Conservation (phyloP, 1,140 invertebrate genomes). For the Semibalanus balanoides region DNA sequence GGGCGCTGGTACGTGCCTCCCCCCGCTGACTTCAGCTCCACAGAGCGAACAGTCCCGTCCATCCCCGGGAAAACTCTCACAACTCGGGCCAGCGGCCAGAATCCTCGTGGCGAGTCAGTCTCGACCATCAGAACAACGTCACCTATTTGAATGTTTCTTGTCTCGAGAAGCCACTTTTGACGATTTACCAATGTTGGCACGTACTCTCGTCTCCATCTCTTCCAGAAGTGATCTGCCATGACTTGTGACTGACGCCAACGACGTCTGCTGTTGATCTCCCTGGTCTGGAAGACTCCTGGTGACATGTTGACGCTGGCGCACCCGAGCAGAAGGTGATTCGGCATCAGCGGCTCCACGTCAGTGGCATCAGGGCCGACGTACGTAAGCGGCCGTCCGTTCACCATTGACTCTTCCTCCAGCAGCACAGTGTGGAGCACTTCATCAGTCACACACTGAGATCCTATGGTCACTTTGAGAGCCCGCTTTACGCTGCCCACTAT, state of each 20-base stretch:
- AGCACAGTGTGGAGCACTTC: no score
- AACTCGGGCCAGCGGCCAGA: not conserved
- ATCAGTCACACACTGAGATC: no score
- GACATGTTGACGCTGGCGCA: not conserved
- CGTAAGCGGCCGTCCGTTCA: not conserved
- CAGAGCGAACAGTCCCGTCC: not conserved
- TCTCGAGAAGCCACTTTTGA: not conserved
- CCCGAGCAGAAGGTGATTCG: not conserved
- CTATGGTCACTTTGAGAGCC: no score
- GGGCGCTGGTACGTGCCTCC: not conserved
- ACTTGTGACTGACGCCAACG: not conserved
- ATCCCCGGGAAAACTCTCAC: not conserved
- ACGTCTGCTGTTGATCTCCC: not conserved
- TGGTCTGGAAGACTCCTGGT: not conserved
- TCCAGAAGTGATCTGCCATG: not conserved
- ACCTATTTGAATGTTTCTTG: not conserved
- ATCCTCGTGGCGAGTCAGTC: not conserved
- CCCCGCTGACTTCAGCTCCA: not conserved
- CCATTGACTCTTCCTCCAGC: not conserved
- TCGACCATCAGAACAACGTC: not conserved
- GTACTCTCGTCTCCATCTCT: not conserved
- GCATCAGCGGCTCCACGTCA: not conserved
- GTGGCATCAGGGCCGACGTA: not conserved
- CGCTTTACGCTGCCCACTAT: no score
- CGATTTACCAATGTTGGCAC: not conserved